Evolutionary conservation across 2,797 vertebrate genomes (phyloP).

Genomic region (Ptychadena robeensis): DNA sequence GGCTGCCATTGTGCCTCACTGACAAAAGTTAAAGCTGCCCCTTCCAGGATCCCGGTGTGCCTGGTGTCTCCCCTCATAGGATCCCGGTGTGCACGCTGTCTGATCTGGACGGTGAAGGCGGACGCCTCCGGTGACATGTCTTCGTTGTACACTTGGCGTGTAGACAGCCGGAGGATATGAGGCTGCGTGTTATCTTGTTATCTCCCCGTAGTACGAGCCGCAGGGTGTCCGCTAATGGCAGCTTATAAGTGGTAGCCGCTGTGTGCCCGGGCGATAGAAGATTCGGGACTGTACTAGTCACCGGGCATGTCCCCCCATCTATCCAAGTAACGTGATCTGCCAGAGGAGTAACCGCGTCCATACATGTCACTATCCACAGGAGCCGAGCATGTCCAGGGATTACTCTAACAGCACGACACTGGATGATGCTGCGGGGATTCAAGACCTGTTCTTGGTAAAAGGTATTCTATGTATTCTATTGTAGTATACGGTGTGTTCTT

Average conservation of each 20-base stretch:
- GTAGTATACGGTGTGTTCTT: no score
- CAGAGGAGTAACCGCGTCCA: slow-evolving; percentile 41
- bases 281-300: no score
- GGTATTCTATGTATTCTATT: no score
- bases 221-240: slow-evolving; percentile 59
- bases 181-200: slow-evolving; percentile 38
- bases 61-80: no score
- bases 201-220: slow-evolving; percentile 53
- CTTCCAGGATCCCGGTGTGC: background rate
- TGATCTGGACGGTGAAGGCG: no score
- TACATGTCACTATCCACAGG: slow-evolving; percentile 60
- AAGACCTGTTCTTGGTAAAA: slow-evolving; percentile 75
- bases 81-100: no score
- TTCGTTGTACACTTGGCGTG: background rate
- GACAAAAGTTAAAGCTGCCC: slow-evolving; percentile 28
- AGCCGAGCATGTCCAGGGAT: slow-evolving; percentile 76
- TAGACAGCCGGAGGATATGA: slow-evolving; percentile 45
- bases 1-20: slow-evolving; percentile 25
- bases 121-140: no score
- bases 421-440: slow-evolving; percentile 76
- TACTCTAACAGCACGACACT: slow-evolving; percentile 71
- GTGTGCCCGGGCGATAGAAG: slow-evolving; percentile 55
- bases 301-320: no score
- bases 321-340: slow-evolving; percentile 63
- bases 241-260: slow-evolving; percentile 62